phyloP scores from a whole-genome alignment of 1,140 invertebrate species.

The Drosophila sulfurigaster region DNA sequence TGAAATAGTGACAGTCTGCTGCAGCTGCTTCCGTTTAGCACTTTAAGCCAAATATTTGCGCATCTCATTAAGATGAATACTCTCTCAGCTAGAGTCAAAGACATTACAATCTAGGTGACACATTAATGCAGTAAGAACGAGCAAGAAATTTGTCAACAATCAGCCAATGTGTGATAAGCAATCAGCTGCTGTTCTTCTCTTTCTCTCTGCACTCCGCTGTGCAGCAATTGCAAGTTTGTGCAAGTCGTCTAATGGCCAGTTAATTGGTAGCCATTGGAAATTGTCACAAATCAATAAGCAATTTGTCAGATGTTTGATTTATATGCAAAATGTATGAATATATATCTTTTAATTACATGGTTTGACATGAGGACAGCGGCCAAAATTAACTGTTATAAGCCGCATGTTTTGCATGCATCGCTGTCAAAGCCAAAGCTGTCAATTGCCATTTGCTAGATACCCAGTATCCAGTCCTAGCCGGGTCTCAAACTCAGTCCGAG shows the following conservation, averaged over 20 bases:
- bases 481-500: background rate
- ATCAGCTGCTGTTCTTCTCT: background rate
- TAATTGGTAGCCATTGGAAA: conserved; percentile 29
- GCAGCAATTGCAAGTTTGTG: too few relatives aligned
- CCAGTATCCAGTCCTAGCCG: conserved; percentile 10
- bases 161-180: conserved; percentile 11
- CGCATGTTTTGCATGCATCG: conserved; percentile 47
- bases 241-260: background rate
- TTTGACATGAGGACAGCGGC: conserved; percentile 23
- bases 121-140: conserved; percentile 38
- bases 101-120: conserved; percentile 37
- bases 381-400: conserved; percentile 57
- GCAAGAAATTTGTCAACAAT: conserved; percentile 22
- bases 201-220: too few relatives aligned
- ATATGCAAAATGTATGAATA: conserved; percentile 26
- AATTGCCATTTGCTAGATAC: conserved; percentile 30
- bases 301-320: conserved; percentile 52
- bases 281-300: conserved; percentile 46
- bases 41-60: conserved; percentile 42
- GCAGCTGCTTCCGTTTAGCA: conserved; percentile 1
- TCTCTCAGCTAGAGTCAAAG: background rate
- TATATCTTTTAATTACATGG: conserved; percentile 45
- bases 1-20: background rate
- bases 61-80: conserved; percentile 15
- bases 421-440: conserved; percentile 44